Evolutionary conservation across 2,888 invertebrate genomes (phyloP).

Genomic region (Gibbula magus): DNA sequence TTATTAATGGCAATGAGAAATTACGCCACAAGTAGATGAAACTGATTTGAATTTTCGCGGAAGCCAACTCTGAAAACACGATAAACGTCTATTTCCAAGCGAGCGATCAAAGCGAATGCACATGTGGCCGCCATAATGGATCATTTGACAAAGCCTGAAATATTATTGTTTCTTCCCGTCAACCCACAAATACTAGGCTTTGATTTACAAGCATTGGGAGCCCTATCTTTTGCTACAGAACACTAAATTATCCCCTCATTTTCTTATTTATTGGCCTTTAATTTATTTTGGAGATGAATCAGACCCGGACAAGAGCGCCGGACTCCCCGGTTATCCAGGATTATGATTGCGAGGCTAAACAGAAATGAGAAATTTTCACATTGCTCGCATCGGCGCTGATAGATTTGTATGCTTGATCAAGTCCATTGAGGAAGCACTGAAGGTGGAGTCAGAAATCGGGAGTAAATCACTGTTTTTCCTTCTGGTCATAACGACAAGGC

Average conservation of each 20-base stretch:
- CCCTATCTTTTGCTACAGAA: conserved; percentile 41
- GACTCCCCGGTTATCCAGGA: conserved; percentile 23
- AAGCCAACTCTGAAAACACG: conserved; percentile 25
- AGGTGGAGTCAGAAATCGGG: conserved; percentile 21
- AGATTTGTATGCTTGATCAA: conserved; percentile 36
- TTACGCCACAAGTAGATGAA: conserved; percentile 14
- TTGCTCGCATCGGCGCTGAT: conserved; percentile 28
- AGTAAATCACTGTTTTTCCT: conserved; percentile 34
- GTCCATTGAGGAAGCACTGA: conserved; percentile 28
- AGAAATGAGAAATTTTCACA: conserved; percentile 31
- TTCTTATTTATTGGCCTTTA: conserved; percentile 45
- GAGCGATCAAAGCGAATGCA: conserved; percentile 24
- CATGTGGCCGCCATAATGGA: conserved; percentile 36
- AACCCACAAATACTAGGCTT: conserved; percentile 24
- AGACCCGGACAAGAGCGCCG: background rate
- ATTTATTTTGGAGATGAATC: conserved; percentile 41
- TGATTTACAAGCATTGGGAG: conserved; percentile 34
- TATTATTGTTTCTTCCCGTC: conserved; percentile 42
- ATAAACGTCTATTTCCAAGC: conserved; percentile 20
- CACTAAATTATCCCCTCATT: conserved; percentile 47
- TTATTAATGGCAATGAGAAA: conserved; percentile 22
- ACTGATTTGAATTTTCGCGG: conserved; percentile 18
- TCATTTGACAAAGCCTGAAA: conserved; percentile 45
- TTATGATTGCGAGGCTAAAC: conserved; percentile 29
- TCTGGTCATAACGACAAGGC: conserved; percentile 37